Percentiles rank a stretch among this genome's conserved stretches.
Evolutionary conservation across 1,140 invertebrate species (phyloP).

Genomic region (Tribolium castaneum): DNA sequence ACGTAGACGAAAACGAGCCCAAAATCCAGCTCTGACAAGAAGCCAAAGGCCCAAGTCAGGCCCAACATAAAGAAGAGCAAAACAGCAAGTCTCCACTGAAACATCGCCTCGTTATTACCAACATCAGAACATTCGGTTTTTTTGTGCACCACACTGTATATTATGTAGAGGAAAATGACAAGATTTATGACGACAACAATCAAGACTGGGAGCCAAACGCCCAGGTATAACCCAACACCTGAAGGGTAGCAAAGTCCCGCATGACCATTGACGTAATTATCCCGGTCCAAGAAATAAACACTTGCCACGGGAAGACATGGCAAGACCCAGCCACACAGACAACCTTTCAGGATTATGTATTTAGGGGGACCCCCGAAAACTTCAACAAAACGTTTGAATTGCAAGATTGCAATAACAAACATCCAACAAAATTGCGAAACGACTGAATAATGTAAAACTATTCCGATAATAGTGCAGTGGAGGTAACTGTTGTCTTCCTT

Average conservation of each 20-base stretch:
- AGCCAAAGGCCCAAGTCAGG: slow-evolving; percentile 73
- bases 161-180: slow-evolving; percentile 68
- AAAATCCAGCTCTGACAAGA: slow-evolving; percentile 67
- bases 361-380: slow-evolving; percentile 66
- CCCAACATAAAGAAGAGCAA: slow-evolving; percentile 74
- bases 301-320: slow-evolving; percentile 58
- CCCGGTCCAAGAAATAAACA: slow-evolving; percentile 62
- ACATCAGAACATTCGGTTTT: slow-evolving; percentile 61
- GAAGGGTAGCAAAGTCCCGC: slow-evolving; percentile 70
- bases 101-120: slow-evolving; percentile 64
- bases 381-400: slow-evolving; percentile 72
- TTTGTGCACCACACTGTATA: slow-evolving; percentile 67
- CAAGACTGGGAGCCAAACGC: slow-evolving; percentile 69
- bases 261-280: slow-evolving; percentile 64
- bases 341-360: slow-evolving; percentile 60
- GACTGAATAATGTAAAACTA: slow-evolving; percentile 71
- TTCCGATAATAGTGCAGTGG: slow-evolving; percentile 55
- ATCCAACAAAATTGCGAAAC: slow-evolving; percentile 75
- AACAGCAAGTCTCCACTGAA: slow-evolving; percentile 70
- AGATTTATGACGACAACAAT: slow-evolving; percentile 69
- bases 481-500: slow-evolving; percentile 61
- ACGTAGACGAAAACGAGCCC: slow-evolving; percentile 68
- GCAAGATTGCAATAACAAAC: slow-evolving; percentile 72
- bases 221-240: slow-evolving; percentile 67
- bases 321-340: slow-evolving; percentile 59